phyloP scores from a whole-genome alignment of 2,797 vertebrate species.

The Todus mexicanus region DNA sequence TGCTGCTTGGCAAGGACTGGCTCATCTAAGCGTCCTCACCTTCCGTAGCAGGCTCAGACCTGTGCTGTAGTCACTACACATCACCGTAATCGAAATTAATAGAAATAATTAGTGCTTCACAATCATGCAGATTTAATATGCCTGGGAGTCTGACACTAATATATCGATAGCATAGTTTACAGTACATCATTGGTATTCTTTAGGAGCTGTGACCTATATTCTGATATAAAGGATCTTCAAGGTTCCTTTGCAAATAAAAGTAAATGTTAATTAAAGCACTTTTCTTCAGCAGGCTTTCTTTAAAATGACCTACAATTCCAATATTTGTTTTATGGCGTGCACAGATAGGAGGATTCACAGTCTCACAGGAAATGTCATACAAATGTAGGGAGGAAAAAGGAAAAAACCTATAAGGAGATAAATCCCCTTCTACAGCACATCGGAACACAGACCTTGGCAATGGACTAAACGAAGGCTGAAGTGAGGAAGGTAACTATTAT shows the following conservation, averaged over 20 bases:
- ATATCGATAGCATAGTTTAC: background rate
- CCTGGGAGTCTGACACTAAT: background rate
- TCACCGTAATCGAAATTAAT: background rate
- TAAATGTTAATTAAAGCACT: conserved; percentile 48
- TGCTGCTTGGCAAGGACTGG: accelerated
- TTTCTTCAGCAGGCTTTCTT: conserved; percentile 7
- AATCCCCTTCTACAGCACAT: background rate
- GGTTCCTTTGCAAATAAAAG: conserved; percentile 27
- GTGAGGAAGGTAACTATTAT: background rate
- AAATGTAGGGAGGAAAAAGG: background rate
- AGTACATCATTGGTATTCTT: background rate
- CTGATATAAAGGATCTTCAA: background rate
- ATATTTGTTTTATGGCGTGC: background rate
- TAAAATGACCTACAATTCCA: background rate
- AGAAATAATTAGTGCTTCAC: conserved; percentile 12
- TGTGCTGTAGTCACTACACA: background rate
- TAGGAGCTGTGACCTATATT: background rate
- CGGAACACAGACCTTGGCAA: background rate
- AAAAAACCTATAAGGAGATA: background rate
- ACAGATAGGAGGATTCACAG: background rate
- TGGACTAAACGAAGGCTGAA: background rate
- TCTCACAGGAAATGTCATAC: background rate
- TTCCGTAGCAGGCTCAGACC: background rate
- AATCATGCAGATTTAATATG: background rate
- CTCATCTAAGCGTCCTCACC: background rate